These are phyloP conservation scores for Bucco capensis DNA, from an alignment of 2,113 vertebrate genomes.

Conservation along the genomic window DNA sequence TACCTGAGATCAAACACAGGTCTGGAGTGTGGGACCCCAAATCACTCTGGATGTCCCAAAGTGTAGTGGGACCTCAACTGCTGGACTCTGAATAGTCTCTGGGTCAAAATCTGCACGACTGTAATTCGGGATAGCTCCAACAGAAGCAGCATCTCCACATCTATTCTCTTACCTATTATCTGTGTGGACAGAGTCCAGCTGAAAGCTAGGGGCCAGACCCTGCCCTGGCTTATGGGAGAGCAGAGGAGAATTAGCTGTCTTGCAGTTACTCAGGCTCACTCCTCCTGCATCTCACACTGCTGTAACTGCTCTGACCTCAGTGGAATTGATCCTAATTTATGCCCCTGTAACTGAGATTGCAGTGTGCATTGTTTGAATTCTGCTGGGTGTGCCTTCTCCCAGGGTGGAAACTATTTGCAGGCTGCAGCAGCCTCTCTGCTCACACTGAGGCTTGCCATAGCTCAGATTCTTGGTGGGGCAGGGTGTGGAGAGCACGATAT, in stretches of 20 bases:
- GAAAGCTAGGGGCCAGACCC: neutral
- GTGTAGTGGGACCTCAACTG: neutral
- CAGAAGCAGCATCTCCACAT: neutral
- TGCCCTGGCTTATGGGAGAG: neutral
- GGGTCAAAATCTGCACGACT: neutral
- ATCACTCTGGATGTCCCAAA: neutral
- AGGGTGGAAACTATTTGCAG: conserved; percentile 59
- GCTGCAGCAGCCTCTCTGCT: conserved; percentile 30
- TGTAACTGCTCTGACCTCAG: conserved; percentile 45
- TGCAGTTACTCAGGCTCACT: neutral
- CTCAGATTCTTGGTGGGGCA: conserved; percentile 57
- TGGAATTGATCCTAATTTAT: conserved; percentile 55
- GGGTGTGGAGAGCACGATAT: neutral
- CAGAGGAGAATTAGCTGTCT: neutral
- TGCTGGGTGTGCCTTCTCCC: conserved; percentile 21
- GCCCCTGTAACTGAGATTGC: conserved; percentile 54
- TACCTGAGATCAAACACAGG: neutral
- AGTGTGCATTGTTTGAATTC: conserved; percentile 17
- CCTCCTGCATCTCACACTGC: neutral
- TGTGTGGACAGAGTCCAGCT: neutral
- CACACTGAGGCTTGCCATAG: conserved; percentile 5
- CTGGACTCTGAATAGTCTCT: neutral
- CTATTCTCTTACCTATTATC: neutral
- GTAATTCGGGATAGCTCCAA: neutral
- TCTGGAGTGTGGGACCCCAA: neutral